Percentiles rank a stretch among this genome's conserved stretches.
Evolutionary conservation across 30 jellyfish, hydroid and myxozoan genomes (phyloP).

Genomic region (Euphysa ruthae): DNA sequence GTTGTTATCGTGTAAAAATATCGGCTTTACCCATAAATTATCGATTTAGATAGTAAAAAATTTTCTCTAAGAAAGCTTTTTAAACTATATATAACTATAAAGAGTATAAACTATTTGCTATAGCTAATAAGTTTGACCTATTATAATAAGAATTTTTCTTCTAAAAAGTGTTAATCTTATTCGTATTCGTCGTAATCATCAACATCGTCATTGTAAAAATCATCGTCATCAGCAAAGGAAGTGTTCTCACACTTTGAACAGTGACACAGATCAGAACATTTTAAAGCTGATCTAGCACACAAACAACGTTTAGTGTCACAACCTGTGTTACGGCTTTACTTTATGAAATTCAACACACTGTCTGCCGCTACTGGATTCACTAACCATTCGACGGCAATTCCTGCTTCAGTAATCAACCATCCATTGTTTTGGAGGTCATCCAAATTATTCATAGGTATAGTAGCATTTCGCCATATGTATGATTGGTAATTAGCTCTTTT

Average conservation of each 20-base stretch:
- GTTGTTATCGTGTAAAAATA: neutral
- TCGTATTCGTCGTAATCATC: constrained; percentile 23
- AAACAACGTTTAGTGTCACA: constrained; percentile 46
- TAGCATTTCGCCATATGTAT: constrained; percentile 50
- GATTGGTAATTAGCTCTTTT: constrained; percentile 45
- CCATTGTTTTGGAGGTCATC: constrained; percentile 30
- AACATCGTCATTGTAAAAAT: neutral
- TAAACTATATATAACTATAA: neutral
- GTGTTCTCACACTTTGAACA: constrained; percentile 37
- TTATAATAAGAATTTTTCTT: neutral
- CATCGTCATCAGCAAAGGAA: neutral
- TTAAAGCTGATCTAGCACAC: constrained; percentile 26
- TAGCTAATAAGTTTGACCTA: neutral
- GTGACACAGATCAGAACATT: constrained; percentile 42
- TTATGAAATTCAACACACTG: constrained; percentile 18
- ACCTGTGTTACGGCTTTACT: constrained; percentile 43
- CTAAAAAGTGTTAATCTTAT: neutral
- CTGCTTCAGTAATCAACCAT: constrained; percentile 26
- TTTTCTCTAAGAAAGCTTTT: neutral
- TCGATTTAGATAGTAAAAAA: neutral
- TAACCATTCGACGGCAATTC: constrained; percentile 20
- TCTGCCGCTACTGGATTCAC: constrained; percentile 44
- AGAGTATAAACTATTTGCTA: neutral
- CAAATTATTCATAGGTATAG: constrained; percentile 15
- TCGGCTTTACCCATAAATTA: neutral